A percentile compares a stretch with the other conserved stretches of the same genome.
phyloP scores from a whole-genome alignment of 2,888 invertebrate genomes.

The Selenia dentaria region DNA sequence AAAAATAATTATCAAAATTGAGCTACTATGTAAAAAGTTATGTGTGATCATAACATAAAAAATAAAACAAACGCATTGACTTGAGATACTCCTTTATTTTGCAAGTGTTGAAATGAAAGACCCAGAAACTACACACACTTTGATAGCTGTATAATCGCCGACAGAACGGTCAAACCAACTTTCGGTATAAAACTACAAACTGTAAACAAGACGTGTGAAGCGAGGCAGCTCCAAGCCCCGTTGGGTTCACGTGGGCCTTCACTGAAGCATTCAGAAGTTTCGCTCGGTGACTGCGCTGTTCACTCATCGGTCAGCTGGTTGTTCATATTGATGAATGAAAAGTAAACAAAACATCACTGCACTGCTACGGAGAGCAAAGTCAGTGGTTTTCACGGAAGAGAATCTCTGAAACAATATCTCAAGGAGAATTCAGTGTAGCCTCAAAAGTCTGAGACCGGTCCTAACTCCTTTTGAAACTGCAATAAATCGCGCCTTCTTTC shows the following conservation, averaged over 20 bases:
- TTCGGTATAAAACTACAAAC: conserved; percentile 10
- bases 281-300: conserved; percentile 45
- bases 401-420: too few relatives aligned
- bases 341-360: conserved; percentile 5
- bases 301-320: conserved; percentile 16
- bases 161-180: conserved; percentile 9
- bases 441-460: too few relatives aligned
- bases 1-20: too few relatives aligned
- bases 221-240: conserved; percentile 28
- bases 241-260: conserved; percentile 49
- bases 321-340: conserved; percentile 8
- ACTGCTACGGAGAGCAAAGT: too few relatives aligned
- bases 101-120: not conserved
- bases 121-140: not conserved
- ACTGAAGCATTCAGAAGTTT: conserved; percentile 54
- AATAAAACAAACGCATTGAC: too few relatives aligned
- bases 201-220: conserved; percentile 10
- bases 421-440: too few relatives aligned
- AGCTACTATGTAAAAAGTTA: too few relatives aligned
- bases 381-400: too few relatives aligned
- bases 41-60: too few relatives aligned
- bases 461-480: too few relatives aligned
- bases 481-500: too few relatives aligned
- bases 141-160: not conserved
- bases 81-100: too few relatives aligned